These are phyloP conservation scores for Sturmia bella DNA, from an alignment of 2,888 invertebrate genomes.

Conservation along the genomic window DNA sequence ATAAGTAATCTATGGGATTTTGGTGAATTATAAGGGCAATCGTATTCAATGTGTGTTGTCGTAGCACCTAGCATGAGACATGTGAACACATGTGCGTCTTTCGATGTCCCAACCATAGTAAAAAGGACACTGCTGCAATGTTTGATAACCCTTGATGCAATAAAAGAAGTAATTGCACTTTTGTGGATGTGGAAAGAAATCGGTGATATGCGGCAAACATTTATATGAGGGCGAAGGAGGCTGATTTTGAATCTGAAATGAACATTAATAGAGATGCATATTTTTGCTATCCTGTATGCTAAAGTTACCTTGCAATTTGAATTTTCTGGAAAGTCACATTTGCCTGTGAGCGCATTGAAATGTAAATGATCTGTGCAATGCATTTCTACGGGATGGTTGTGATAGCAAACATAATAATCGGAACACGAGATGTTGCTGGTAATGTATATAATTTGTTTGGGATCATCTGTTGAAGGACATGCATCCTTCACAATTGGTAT, in stretches of 20 bases:
- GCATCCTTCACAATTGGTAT: slow-evolving; percentile 73
- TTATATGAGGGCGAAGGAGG: slow-evolving; percentile 71
- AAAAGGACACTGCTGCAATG: slow-evolving; percentile 80
- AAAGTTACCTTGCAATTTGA: slow-evolving; percentile 73
- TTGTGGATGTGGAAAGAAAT: slow-evolving; percentile 79
- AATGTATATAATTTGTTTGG: slow-evolving; percentile 77
- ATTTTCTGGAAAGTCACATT: slow-evolving; percentile 79
- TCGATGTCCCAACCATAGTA: slow-evolving; percentile 80
- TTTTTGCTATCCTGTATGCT: not conserved
- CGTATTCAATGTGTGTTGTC: slow-evolving; percentile 48
- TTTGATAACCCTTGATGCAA: slow-evolving; percentile 79
- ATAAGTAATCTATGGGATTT: too few relatives aligned
- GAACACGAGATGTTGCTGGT: slow-evolving; percentile 76
- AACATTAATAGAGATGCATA: not conserved
- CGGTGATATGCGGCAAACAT: slow-evolving; percentile 76
- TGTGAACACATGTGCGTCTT: slow-evolving; percentile 76
- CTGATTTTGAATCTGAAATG: slow-evolving; percentile 47
- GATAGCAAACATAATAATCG: slow-evolving; percentile 79
- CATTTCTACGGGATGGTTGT: slow-evolving; percentile 78
- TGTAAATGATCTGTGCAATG: slow-evolving; percentile 78
- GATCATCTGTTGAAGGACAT: slow-evolving; percentile 76
- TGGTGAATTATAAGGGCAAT: too few relatives aligned
- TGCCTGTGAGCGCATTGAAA: slow-evolving; percentile 76
- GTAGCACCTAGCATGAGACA: slow-evolving; percentile 77
- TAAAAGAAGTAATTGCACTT: slow-evolving; percentile 80